Conservation (phyloP, 2,113 vertebrate genomes). For the Gnathonemus echidnorhynchus region DNA sequence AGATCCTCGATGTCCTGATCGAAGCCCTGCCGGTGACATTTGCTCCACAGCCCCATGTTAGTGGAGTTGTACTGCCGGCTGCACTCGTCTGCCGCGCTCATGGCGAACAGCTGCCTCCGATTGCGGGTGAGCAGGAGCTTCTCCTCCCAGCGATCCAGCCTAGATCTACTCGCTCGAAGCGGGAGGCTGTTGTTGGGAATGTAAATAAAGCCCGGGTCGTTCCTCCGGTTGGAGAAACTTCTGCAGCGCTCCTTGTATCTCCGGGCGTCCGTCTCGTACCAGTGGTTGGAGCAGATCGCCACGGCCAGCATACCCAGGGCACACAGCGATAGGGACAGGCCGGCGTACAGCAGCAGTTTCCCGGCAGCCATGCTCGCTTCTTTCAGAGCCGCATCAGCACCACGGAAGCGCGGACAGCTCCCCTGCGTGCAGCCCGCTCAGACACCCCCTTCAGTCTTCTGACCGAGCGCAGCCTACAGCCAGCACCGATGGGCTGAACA, state of each 20-base stretch:
- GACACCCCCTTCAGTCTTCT: constrained; percentile 22
- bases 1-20: constrained; percentile 86
- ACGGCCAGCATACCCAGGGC: constrained; percentile 97
- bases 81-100: constrained; percentile 92
- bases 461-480: constrained; percentile 19
- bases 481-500: constrained; percentile 20
- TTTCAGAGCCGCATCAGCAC: constrained; percentile 68
- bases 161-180: constrained; percentile 79
- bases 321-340: constrained; percentile 92
- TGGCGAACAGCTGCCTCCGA: constrained; percentile 91
- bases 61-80: constrained; percentile 94
- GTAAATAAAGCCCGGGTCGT: constrained; percentile 97
- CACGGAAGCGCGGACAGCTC: constrained; percentile 68
- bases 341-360: constrained; percentile 94
- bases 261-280: constrained; percentile 97
- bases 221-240: constrained; percentile 87
- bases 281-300: constrained; percentile 97
- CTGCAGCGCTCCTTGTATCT: constrained; percentile 93
- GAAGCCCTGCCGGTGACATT: constrained; percentile 85
- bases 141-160: constrained; percentile 82
- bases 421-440: constrained; percentile 52
- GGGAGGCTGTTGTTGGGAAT: constrained; percentile 98
- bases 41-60: constrained; percentile 98
- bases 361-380: constrained; percentile 87
- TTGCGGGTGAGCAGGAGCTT: constrained; percentile 82